Conservation (phyloP, 2,888 invertebrate species). For the Cosmia trapezina region DNA sequence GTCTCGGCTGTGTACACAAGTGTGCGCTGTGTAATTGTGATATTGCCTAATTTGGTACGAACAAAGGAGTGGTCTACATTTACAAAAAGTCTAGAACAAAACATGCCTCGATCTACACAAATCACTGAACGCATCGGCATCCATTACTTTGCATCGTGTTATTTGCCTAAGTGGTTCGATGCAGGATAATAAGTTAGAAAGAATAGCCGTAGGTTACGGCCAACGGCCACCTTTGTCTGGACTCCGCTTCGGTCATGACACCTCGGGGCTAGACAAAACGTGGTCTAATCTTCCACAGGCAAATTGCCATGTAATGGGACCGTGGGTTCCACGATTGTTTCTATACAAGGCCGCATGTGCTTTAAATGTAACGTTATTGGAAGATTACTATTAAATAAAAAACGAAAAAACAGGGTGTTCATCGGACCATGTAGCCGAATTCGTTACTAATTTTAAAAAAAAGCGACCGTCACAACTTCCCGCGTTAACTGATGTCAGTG, state of each 20-base stretch:
- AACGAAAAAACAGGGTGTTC: slow-evolving; percentile 72
- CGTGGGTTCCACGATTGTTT: slow-evolving; percentile 50
- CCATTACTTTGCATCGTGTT: slow-evolving; percentile 75
- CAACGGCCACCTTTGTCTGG: slow-evolving; percentile 74
- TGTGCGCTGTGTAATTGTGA: slow-evolving; percentile 73
- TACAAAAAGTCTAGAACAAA: slow-evolving; percentile 58
- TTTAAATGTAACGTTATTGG: slow-evolving; percentile 39
- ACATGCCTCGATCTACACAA: slow-evolving; percentile 59
- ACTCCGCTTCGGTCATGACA: slow-evolving; percentile 72
- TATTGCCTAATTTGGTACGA: slow-evolving; percentile 80
- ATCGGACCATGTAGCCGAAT: slow-evolving; percentile 67
- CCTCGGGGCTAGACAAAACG: slow-evolving; percentile 77
- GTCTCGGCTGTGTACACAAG: slow-evolving; percentile 81
- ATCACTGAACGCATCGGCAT: slow-evolving; percentile 71
- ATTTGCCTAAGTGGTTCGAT: slow-evolving; percentile 79
- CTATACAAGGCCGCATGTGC: slow-evolving; percentile 35
- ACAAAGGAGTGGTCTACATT: slow-evolving; percentile 60
- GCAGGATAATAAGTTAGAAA: slow-evolving; percentile 78
- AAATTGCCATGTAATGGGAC: slow-evolving; percentile 71
- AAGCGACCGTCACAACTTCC: slow-evolving; percentile 47
- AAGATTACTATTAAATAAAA: slow-evolving; percentile 32
- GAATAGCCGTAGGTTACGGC: slow-evolving; percentile 72
- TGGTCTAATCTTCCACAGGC: slow-evolving; percentile 71
- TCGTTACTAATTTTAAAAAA: slow-evolving; percentile 51
- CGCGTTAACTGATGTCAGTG: slow-evolving; percentile 53